Evolutionary conservation across 2,797 vertebrate genomes (phyloP).

Genomic region (Bovichtus variegatus): DNA sequence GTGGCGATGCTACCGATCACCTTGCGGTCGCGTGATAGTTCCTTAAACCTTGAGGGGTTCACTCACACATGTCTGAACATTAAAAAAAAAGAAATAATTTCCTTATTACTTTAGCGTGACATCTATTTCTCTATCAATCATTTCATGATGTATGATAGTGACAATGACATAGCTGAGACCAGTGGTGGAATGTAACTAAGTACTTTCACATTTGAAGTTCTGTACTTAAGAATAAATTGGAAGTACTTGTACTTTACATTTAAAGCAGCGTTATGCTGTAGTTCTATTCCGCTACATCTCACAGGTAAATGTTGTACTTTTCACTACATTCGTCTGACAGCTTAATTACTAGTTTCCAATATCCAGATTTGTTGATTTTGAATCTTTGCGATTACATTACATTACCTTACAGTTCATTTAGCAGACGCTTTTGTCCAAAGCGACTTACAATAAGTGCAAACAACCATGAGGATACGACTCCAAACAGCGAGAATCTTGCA

Average conservation of each 20-base stretch:
- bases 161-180: neutral
- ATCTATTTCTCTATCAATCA: neutral
- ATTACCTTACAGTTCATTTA: too few relatives aligned
- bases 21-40: neutral
- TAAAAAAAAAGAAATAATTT: neutral
- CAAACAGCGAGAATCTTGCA: too few relatives aligned
- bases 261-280: too few relatives aligned
- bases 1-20: neutral
- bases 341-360: too few relatives aligned
- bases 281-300: neutral
- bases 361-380: neutral
- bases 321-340: neutral
- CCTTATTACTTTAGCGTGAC: neutral
- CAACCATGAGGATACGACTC: too few relatives aligned
- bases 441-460: too few relatives aligned
- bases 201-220: neutral
- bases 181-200: neutral
- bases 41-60: slow-evolving; percentile 1
- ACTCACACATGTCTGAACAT: neutral
- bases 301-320: neutral
- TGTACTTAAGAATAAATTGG: neutral
- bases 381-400: too few relatives aligned
- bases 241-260: neutral
- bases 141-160: neutral
- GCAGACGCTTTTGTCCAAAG: too few relatives aligned